Conservation (phyloP, 2,888 invertebrate genomes). For the Aphodius sticticus region DNA sequence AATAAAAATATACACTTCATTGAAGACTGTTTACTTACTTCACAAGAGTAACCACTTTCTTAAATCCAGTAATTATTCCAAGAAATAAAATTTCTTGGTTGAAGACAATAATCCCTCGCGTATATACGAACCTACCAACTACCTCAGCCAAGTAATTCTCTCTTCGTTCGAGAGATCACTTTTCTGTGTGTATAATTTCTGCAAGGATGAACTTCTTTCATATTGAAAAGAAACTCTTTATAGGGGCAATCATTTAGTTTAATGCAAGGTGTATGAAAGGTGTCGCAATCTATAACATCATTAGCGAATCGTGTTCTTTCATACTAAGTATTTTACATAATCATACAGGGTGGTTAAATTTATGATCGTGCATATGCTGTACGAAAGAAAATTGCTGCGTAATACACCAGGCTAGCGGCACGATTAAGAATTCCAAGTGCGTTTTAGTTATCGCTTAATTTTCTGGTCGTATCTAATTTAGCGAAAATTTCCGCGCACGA, state of each 20-base stretch:
- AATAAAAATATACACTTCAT: too few relatives aligned
- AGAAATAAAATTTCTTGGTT: too few relatives aligned
- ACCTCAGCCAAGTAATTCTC: too few relatives aligned
- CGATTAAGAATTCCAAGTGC: neutral
- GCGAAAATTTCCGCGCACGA: neutral
- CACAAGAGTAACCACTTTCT: too few relatives aligned
- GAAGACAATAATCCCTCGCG: too few relatives aligned
- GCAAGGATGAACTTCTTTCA: too few relatives aligned
- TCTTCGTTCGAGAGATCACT: too few relatives aligned
- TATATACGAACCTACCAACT: too few relatives aligned
- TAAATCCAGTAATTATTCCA: too few relatives aligned
- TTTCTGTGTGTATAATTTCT: too few relatives aligned
- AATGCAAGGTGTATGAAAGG: neutral
- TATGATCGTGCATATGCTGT: neutral
- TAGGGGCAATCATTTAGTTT: neutral
- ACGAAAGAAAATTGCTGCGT: neutral
- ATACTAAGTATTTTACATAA: neutral
- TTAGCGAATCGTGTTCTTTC: neutral
- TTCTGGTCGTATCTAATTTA: neutral
- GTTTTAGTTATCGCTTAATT: neutral
- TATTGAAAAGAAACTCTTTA: too few relatives aligned
- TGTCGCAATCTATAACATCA: neutral
- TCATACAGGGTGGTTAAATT: constrained; percentile 4
- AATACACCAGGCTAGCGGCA: neutral
- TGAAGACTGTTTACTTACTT: too few relatives aligned